These are phyloP conservation scores for Auanema sp. DNA, from an alignment of 2,888 invertebrate species.

Conservation along the genomic window DNA sequence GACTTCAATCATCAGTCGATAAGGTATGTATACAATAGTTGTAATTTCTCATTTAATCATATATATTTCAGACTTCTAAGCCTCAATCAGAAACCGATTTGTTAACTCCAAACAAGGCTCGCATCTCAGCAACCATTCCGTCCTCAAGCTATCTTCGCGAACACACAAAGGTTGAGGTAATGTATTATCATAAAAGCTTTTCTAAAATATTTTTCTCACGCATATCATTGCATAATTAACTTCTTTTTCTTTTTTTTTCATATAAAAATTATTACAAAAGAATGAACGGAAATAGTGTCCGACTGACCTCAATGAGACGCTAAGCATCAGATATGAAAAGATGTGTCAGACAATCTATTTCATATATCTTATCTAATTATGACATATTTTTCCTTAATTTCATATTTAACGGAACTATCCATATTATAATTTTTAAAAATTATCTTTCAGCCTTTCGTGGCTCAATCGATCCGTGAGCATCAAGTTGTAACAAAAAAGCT, in stretches of 20 bases:
- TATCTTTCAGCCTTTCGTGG: slow-evolving; percentile 19
- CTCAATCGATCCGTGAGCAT: slow-evolving; percentile 17
- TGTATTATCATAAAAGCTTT: not conserved
- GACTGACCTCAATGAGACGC: not conserved
- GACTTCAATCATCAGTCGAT: not conserved
- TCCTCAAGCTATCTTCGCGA: slow-evolving; percentile 7
- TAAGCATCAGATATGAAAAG: too few species aligned
- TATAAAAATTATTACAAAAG: not conserved
- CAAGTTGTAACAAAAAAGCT: too few species aligned
- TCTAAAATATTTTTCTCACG: too few species aligned
- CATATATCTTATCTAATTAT: not conserved
- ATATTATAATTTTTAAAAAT: too few species aligned
- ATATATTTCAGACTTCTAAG: not conserved
- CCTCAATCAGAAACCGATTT: slow-evolving; percentile 1
- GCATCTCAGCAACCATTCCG: slow-evolving; percentile 16
- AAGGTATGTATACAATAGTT: too few species aligned
- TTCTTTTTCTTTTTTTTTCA: not conserved
- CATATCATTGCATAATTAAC: too few species aligned
- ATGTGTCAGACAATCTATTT: too few species aligned
- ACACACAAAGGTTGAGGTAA: slow-evolving; percentile 6
- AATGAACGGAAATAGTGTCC: not conserved
- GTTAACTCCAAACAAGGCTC: slow-evolving; percentile 13
- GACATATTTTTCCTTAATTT: not conserved
- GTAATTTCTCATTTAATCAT: too few species aligned
- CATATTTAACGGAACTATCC: not conserved